Conservation (phyloP, 1,140 invertebrate species). For the Dendrolimus punctatus region DNA sequence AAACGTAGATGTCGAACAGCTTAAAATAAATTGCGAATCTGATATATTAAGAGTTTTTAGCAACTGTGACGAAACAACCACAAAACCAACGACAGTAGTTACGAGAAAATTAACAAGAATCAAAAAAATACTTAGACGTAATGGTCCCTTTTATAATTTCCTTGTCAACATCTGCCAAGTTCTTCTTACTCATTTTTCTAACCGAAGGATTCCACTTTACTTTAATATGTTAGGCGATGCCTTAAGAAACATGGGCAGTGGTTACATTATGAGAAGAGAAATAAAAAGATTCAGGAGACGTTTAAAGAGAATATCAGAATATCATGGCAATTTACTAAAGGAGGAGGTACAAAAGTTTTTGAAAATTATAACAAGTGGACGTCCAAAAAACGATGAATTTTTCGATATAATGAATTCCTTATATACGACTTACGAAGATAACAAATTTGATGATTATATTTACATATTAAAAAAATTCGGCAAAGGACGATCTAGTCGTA, state of each 20-base stretch:
- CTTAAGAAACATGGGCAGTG: constrained; percentile 11
- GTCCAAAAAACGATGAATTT: constrained; percentile 18
- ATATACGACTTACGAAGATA: constrained; percentile 13
- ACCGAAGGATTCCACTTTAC: constrained; percentile 10
- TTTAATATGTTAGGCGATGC: constrained; percentile 16
- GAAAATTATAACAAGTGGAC: constrained; percentile 10
- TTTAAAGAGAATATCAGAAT: constrained; percentile 12
- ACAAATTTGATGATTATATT: constrained; percentile 27
- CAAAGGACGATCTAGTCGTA: constrained; percentile 7
- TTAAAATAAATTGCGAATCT: no score
- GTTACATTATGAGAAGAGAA: constrained; percentile 13
- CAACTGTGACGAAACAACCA: background rate
- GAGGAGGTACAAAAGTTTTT: constrained; percentile 16
- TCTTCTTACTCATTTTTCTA: constrained; percentile 13
- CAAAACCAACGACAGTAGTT: background rate
- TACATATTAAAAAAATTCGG: constrained; percentile 21
- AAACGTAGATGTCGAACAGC: no score
- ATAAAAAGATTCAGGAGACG: constrained; percentile 15
- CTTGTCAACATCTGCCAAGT: constrained; percentile 17
- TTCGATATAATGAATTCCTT: constrained; percentile 23
- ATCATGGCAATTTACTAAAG: constrained; percentile 11
- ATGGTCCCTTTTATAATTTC: constrained; percentile 26
- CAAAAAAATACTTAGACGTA: constrained; percentile 4
- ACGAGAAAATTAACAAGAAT: constrained; percentile 2
- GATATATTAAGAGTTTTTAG: no score